Evolutionary conservation across 2,888 invertebrate genomes (phyloP).

Genomic region (Ethmia dodecea): DNA sequence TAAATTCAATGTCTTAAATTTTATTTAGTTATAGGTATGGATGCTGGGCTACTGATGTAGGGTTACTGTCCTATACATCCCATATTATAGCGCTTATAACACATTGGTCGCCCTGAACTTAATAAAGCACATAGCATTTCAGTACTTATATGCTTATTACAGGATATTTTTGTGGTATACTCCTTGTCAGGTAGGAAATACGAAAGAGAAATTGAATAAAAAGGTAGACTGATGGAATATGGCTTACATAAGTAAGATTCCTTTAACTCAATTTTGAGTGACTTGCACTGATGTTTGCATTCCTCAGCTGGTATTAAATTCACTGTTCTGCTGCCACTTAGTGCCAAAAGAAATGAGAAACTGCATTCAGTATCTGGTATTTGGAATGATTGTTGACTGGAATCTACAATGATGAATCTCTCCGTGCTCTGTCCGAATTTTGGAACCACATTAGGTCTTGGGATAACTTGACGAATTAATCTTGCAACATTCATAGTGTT

Average conservation of each 20-base stretch:
- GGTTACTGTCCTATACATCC: too few relatives aligned
- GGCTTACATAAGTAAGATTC: slow-evolving; percentile 87
- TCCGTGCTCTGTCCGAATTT: slow-evolving; percentile 87
- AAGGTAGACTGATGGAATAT: too few relatives aligned
- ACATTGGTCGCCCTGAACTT: too few relatives aligned
- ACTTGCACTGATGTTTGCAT: slow-evolving; percentile 84
- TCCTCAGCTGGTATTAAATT: slow-evolving; percentile 86
- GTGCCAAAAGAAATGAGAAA: slow-evolving; percentile 85
- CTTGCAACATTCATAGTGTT: slow-evolving; percentile 87
- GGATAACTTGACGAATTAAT: slow-evolving; percentile 83
- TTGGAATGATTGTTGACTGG: slow-evolving; percentile 79
- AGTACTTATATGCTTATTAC: too few relatives aligned
- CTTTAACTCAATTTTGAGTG: slow-evolving; percentile 83
- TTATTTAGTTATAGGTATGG: too few relatives aligned
- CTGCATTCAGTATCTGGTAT: slow-evolving; percentile 91
- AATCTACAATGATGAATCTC: slow-evolving; percentile 86
- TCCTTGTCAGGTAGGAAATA: too few relatives aligned
- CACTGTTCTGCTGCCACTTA: slow-evolving; percentile 84
- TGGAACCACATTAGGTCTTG: slow-evolving; percentile 82
- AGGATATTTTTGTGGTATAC: too few relatives aligned
- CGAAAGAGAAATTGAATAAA: too few relatives aligned
- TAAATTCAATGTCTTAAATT: too few relatives aligned
- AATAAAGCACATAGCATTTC: too few relatives aligned
- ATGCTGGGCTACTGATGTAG: too few relatives aligned
- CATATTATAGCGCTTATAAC: too few relatives aligned